These are phyloP conservation scores for Chydorus sphaericus DNA, from an alignment of 2,888 invertebrate species.

Conservation along the genomic window DNA sequence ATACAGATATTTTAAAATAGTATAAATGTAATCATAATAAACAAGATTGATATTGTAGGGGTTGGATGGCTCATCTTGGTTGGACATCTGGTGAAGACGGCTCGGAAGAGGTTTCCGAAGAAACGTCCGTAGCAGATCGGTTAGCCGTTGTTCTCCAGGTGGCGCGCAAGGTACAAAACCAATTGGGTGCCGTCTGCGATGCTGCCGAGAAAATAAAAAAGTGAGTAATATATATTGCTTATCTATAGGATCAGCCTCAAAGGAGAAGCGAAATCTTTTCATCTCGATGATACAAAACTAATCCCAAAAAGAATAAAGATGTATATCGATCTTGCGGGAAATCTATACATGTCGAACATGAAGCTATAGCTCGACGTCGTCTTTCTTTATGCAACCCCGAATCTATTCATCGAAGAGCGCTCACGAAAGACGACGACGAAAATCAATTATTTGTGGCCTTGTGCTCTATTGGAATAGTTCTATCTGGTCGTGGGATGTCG, in stretches of 20 bases:
- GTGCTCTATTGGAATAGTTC: too few relatives aligned
- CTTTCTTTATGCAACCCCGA: too few relatives aligned
- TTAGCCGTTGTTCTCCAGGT: slow-evolving; percentile 19
- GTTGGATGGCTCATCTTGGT: slow-evolving; percentile 7
- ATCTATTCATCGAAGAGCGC: too few relatives aligned
- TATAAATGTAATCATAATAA: slow-evolving; percentile 4
- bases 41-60: slow-evolving; percentile 6
- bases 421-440: too few relatives aligned
- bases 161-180: slow-evolving; percentile 19
- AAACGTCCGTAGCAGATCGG: slow-evolving; percentile 17
- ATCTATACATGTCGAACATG: too few relatives aligned
- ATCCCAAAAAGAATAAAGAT: neutral
- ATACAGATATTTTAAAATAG: slow-evolving; percentile 14
- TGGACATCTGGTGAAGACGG: neutral
- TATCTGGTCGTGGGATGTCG: too few relatives aligned
- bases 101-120: slow-evolving; percentile 2
- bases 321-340: too few relatives aligned
- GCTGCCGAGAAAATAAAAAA: slow-evolving; percentile 20
- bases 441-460: too few relatives aligned
- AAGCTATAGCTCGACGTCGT: too few relatives aligned
- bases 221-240: slow-evolving; percentile 14
- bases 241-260: too few relatives aligned
- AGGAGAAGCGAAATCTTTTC: too few relatives aligned
- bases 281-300: too few relatives aligned
- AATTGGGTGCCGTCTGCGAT: slow-evolving; percentile 19